Evolutionary conservation across 2,888 invertebrate genomes (phyloP).

Genomic region (Caenorhabditis sp.): DNA sequence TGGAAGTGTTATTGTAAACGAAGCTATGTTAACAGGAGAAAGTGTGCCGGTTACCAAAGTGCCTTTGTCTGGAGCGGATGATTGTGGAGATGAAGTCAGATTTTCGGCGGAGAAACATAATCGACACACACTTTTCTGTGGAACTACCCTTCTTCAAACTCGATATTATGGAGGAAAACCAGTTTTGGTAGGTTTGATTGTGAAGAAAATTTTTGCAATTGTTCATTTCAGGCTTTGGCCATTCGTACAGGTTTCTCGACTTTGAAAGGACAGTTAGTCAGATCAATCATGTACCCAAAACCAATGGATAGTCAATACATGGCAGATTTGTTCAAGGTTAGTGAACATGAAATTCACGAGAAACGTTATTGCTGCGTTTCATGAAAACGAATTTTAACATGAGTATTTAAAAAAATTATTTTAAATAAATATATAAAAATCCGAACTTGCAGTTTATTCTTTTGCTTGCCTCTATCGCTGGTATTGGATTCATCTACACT

Average conservation of each 20-base stretch:
- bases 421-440: too few relatives aligned
- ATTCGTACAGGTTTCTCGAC: slow-evolving; percentile 78
- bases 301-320: slow-evolving; percentile 76
- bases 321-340: slow-evolving; percentile 74
- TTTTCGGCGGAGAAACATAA: slow-evolving; percentile 81
- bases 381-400: neutral
- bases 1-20: slow-evolving; percentile 90
- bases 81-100: slow-evolving; percentile 37
- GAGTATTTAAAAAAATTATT: neutral
- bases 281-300: slow-evolving; percentile 76
- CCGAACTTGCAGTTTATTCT: slow-evolving; percentile 49
- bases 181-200: too few relatives aligned
- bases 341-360: too few relatives aligned
- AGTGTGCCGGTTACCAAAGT: slow-evolving; percentile 90
- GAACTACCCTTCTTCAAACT: slow-evolving; percentile 88
- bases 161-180: slow-evolving; percentile 74
- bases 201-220: too few relatives aligned
- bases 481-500: slow-evolving; percentile 77
- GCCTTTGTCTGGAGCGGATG: slow-evolving; percentile 62
- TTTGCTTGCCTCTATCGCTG: slow-evolving; percentile 40
- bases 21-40: slow-evolving; percentile 93
- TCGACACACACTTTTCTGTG: slow-evolving; percentile 87
- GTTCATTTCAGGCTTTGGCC: slow-evolving; percentile 78
- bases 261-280: slow-evolving; percentile 78
- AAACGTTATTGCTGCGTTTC: too few relatives aligned